Evolutionary conservation across 2,888 invertebrate species (phyloP), one percentile per base, ranked within the genome.

Genomic region (Agrilus cyanescens): DNA sequence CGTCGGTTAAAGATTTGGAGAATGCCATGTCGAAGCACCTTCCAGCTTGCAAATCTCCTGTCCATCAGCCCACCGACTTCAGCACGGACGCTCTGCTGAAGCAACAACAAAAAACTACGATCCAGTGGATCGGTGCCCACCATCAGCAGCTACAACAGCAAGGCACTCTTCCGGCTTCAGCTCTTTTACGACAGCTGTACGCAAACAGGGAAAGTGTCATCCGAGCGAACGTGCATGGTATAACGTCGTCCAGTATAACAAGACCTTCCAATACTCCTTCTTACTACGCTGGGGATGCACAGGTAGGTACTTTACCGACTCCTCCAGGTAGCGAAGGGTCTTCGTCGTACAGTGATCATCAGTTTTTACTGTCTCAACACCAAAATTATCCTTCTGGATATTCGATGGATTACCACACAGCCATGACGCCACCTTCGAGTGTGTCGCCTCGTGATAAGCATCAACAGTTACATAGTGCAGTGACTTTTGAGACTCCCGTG

Each of bases 401-500:
- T 54, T 70, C 74, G 45, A 83, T 82, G 50, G 88, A 88, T 58
- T 89, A 89, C 58, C 93, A 93, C 64, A 85, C 89, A 32, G 89
- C 90, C 37, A 94, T 95, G 88, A 94, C 94, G 4, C 94, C 94
- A 40, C 95, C 95, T 40, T 90, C 91, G n/a, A 94, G 94, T 4
- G 94, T 94, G 2, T 94, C 94, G 4, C 94, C 95, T 0, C 75
- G 93, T 47, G 94, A 94, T 59, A 89, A 81, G 54, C 79, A 70
- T 63, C 85, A 78, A 55, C 81, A 80, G 54, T 65, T 70, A 45
- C 72, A 71, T 45, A 57, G 61, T 54, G 74, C 48, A 65, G 75
- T 67, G 63, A 70, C 67, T 14, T 67, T 67, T 45, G 70, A 65
- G 51, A 68, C 62, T 46, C 63, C 60, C 56, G 72, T 49, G 60